Base-by-base conservation (phyloP, 2,113 vertebrate species). In the Porphyrio hochstetteri region DNA sequence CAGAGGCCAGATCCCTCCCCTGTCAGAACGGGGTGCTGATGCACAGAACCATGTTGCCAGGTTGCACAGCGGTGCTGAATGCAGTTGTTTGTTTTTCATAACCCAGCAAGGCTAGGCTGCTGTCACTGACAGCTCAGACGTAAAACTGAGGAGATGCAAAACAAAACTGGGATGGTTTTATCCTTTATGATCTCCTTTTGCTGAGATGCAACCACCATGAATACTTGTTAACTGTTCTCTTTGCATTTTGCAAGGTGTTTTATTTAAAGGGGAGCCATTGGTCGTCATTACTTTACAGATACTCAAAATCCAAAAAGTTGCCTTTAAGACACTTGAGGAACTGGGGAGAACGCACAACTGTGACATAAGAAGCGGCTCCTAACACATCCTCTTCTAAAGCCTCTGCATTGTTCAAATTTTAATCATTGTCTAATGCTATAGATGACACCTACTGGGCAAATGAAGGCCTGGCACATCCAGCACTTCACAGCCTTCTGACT, bases 391-490 rank as follows among this genome's bases (percentile, higher is more conserved):
- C 21, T 17, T 28, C 40, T 46, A 61, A 76, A 82, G 64, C 17
- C 46, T 86, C 42, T 44, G 14, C n/a, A 13, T 57, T 71, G 67
- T 76, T 90, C 48, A 40, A 88, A 72, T 79, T 64, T 75, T 79
- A 82, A 78, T 69, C 64, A 55, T 44, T 94, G 57, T 25, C 44
- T 86, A 91, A 72, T 95, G 95, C 92, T 42, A 23, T 7, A 96
- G 72, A 84, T 90, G 95, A 96, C 93, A 95, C 74, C 93, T 96
- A 81, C 95, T 93, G 95, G 95, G 57, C 95, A 93, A 82, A 89
- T 1, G n/a, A 71, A 84, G 44, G 69, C 53, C 65, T 86, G 86
- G 86, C 86, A 86, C 52, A 67, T 18, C 40, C 67, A 63, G 67
- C 60, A 69, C 31, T 50, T 16, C 72, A 38, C 18, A 64, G 59